Evolutionary conservation across 1,140 invertebrate genomes (phyloP), one percentile per base, ranked within the genome.

Genomic region (Bombus sibiricus): DNA sequence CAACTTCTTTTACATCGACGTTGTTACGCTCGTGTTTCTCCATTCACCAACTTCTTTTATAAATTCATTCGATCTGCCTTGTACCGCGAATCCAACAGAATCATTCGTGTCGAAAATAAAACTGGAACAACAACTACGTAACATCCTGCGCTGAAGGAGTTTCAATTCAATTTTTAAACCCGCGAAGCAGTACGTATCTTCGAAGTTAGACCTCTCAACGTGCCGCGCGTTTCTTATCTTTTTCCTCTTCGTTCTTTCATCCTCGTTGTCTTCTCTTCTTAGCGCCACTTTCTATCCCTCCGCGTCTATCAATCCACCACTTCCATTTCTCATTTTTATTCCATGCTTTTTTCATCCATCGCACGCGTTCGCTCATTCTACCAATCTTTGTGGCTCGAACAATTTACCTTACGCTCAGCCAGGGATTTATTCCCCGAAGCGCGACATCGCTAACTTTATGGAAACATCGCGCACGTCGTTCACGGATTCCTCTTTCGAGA

Each of bases 371-470:
- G 32, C 22, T 47, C 53, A 28, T 25, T 18, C 41, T n/a, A n/a
- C 6, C 32, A 8, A 25, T 28, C n/a, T 41, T 41, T 8, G 28
- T 5, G 32, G 1, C 53, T 78, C 32, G 34, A n/a, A 71, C 87
- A 89, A 81, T 57, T 77, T 77, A 64, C 76, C 32, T 53, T 81
- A 41, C 39, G 34, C 72, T 72, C 32, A 47, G 32, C 41, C 53
- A 32, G 53, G 76, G 69, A 66, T 85, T 80, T 72, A 62, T 80
- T 72, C n/a, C 25, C 53, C 15, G 18, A n/a, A 72, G 32, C 43
- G 34, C 39, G 59, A 34, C 43, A 13, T 22, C 47, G 77, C 37
- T 43, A 86, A 85, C 68, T 82, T 88, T 83, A 72, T 71, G 66
- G 72, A 59, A 62, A 62, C 18, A 22, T 53, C 18, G 47, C 47